A percentile compares a stretch with the other conserved stretches of the same genome.
Conservation (phyloP, 53 echinoderm and acorn worm genomes). For the Luidia sarsii region DNA sequence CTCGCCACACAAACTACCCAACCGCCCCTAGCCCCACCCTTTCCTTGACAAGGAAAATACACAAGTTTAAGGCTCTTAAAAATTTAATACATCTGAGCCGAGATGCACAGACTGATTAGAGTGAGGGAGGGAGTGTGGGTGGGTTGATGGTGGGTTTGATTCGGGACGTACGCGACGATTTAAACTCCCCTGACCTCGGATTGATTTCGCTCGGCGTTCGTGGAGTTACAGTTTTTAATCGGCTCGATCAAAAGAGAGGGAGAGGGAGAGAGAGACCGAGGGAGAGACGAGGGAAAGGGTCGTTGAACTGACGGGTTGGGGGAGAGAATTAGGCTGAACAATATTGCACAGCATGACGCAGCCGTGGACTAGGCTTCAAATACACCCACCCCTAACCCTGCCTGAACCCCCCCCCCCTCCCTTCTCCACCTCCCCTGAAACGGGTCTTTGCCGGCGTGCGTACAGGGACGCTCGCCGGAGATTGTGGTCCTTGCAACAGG, state of each 20-base stretch:
- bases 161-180: conserved; percentile 18
- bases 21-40: conserved; percentile 1
- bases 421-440: too few species aligned
- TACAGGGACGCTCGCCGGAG: too few species aligned
- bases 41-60: conserved; percentile 57
- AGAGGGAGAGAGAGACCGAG: too few species aligned
- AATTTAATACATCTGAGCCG: conserved; percentile 45
- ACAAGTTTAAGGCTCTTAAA: conserved; percentile 53
- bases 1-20: too few species aligned
- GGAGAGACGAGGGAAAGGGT: too few species aligned
- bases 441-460: too few species aligned
- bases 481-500: too few species aligned
- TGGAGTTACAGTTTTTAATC: conserved; percentile 56
- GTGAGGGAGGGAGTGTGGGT: too few species aligned
- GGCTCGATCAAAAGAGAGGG: conserved; percentile 11
- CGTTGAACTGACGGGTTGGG: conserved; percentile 25
- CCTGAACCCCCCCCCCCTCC: too few species aligned
- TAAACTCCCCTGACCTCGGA: conserved; percentile 43
- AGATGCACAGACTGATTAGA: conserved; percentile 50
- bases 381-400: too few species aligned
- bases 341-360: not conserved
- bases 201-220: not conserved
- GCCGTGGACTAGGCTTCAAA: not conserved
- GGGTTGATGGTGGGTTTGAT: too few species aligned
- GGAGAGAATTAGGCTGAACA: conserved; percentile 1